Evolutionary conservation across 2,888 invertebrate genomes (phyloP).

Genomic region (Acleris emargana): DNA sequence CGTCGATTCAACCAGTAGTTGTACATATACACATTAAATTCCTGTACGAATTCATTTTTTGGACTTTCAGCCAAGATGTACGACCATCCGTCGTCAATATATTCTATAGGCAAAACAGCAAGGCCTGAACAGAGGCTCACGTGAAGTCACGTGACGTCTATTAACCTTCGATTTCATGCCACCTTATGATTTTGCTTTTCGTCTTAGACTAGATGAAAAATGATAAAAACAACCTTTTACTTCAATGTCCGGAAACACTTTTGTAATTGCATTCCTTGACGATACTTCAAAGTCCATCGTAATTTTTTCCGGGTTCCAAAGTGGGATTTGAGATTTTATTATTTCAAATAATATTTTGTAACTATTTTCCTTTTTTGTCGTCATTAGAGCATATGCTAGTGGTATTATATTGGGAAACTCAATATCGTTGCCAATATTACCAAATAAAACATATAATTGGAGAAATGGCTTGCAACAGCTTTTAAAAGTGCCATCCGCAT

Average conservation of each 20-base stretch:
- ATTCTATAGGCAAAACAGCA: slow-evolving; percentile 3
- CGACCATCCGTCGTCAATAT: slow-evolving; percentile 14
- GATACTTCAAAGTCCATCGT: slow-evolving; percentile 3
- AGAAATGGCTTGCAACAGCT: slow-evolving; percentile 4
- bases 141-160: slow-evolving; percentile 13
- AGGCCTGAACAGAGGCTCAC: slow-evolving; percentile 15
- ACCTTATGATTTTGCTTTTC: slow-evolving; percentile 15
- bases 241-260: slow-evolving; percentile 6
- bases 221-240: slow-evolving; percentile 11
- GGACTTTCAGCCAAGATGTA: slow-evolving; percentile 10
- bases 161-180: slow-evolving; percentile 15
- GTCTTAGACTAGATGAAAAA: slow-evolving; percentile 10
- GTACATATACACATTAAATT: slow-evolving; percentile 11
- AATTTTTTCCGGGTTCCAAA: slow-evolving; percentile 3
- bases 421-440: slow-evolving; percentile 3
- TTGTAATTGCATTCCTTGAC: slow-evolving; percentile 8
- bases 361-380: slow-evolving; percentile 16
- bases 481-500: slow-evolving; percentile 5
- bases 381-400: slow-evolving; percentile 9
- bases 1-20: slow-evolving; percentile 8
- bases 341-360: slow-evolving; percentile 19
- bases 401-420: slow-evolving; percentile 13
- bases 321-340: slow-evolving; percentile 8
- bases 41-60: slow-evolving; percentile 1
- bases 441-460: slow-evolving; percentile 1